Conservation (phyloP, 2,888 invertebrate species). For the Apotomis turbidana region DNA sequence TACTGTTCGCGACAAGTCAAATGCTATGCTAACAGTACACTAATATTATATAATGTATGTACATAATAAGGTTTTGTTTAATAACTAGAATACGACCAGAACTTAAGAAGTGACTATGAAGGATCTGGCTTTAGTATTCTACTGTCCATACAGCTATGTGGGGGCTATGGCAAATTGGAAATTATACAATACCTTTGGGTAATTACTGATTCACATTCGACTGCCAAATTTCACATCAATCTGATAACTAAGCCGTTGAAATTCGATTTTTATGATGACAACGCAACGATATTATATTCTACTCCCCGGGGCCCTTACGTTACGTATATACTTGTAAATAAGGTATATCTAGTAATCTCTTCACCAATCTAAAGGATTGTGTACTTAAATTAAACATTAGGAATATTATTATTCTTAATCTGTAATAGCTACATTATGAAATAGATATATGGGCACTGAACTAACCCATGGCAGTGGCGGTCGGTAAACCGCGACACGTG, state of each 20-base stretch:
- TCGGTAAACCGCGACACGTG: too few species aligned
- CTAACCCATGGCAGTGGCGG: background rate
- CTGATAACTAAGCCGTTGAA: background rate
- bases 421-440: background rate
- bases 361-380: background rate
- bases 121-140: too few species aligned
- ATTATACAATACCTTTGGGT: too few species aligned
- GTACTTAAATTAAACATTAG: background rate
- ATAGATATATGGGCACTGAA: background rate
- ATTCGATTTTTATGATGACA: background rate
- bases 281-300: background rate
- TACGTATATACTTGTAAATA: background rate
- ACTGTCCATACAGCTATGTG: too few species aligned
- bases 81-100: too few species aligned
- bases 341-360: background rate
- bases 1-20: constrained; percentile 26
- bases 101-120: too few species aligned
- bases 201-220: background rate
- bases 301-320: background rate
- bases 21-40: background rate
- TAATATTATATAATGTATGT: background rate
- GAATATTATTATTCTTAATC: background rate
- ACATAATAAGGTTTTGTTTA: background rate
- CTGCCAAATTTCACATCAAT: background rate
- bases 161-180: too few species aligned